Conservation (phyloP, 1,140 invertebrate genomes). For the Brachionus manjavacas region DNA sequence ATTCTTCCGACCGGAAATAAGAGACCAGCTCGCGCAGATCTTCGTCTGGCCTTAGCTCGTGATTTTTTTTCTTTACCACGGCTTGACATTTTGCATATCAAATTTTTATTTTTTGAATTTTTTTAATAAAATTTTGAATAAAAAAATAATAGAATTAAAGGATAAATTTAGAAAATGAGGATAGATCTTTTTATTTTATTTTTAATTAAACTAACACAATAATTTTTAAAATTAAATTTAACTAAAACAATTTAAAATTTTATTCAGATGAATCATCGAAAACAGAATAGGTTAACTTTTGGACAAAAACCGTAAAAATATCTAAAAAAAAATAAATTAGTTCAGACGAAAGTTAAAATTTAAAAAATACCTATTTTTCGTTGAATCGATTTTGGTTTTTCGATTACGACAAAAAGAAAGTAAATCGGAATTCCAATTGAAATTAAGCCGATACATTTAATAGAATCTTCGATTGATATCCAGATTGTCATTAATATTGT, state of each 20-base stretch:
- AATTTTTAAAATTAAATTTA: not conserved
- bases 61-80: too few species aligned
- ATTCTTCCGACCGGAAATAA: too few species aligned
- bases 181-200: not conserved
- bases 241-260: not conserved
- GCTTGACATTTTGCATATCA: too few species aligned
- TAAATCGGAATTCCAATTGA: slow-evolving; percentile 14
- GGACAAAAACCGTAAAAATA: not conserved
- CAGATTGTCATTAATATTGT: not conserved
- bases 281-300: slow-evolving; percentile 41
- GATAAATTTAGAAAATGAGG: too few species aligned
- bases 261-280: slow-evolving; percentile 32
- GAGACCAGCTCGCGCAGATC: too few species aligned
- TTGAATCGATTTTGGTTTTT: slow-evolving; percentile 30
- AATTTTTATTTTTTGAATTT: too few species aligned
- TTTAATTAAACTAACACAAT: not conserved
- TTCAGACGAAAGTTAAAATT: too few species aligned
- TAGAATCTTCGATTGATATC: not conserved
- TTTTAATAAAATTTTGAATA: too few species aligned
- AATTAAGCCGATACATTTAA: not conserved
- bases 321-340: not conserved
- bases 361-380: slow-evolving; percentile 1
- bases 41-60: too few species aligned
- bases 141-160: too few species aligned
- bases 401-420: not conserved